Conservation (phyloP, 2,113 vertebrate species). For the Xiphorhynchus elegans region DNA sequence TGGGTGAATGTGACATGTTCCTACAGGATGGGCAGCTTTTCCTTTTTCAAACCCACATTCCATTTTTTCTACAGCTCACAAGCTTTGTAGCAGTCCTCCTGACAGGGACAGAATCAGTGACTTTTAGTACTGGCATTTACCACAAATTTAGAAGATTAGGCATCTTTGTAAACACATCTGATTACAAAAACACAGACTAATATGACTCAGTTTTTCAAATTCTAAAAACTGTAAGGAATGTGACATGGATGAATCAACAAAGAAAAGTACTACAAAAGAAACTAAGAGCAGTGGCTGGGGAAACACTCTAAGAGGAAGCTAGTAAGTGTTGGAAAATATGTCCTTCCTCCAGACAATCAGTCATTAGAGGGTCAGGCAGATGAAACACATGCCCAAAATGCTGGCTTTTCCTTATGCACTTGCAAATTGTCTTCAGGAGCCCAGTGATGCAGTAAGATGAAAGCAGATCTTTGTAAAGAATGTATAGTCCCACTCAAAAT, state of each 20-base stretch:
- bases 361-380: neutral
- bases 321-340: neutral
- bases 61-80: neutral
- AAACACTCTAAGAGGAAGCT: neutral
- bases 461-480: neutral
- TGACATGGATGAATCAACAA: neutral
- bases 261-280: neutral
- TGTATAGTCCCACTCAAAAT: neutral
- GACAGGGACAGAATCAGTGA: neutral
- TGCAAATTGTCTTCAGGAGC: neutral
- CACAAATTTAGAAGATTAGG: neutral
- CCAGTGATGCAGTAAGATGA: neutral
- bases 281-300: neutral
- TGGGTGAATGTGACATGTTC: neutral
- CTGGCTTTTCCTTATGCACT: neutral
- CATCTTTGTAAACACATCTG: neutral
- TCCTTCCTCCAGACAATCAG: neutral
- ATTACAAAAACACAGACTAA: neutral
- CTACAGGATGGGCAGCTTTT: neutral
- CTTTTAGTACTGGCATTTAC: neutral
- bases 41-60: neutral
- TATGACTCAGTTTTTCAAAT: neutral
- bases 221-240: neutral
- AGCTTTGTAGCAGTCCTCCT: neutral
- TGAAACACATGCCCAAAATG: neutral